Evolutionary conservation across 2,888 invertebrate species (phyloP).

Genomic region (Hypercompe scribonia): DNA sequence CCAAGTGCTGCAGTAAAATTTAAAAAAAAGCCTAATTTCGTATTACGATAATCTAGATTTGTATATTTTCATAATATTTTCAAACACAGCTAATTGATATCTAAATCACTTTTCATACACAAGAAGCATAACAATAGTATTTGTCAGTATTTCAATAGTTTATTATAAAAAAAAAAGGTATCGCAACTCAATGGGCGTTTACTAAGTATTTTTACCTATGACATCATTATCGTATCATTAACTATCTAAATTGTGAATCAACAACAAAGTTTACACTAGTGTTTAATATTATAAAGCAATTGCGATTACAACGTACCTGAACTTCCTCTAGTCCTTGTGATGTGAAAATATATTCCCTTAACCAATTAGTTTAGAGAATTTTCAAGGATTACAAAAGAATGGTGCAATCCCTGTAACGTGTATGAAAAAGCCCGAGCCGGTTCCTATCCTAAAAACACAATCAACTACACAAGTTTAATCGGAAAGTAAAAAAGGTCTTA

Average conservation of each 20-base stretch:
- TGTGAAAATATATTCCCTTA: background rate
- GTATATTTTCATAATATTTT: no score
- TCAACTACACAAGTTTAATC: background rate
- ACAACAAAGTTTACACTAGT: background rate
- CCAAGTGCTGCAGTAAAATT: no score
- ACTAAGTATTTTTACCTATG: background rate
- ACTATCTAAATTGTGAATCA: background rate
- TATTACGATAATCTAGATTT: no score
- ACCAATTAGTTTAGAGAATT: background rate
- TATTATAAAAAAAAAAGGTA: background rate
- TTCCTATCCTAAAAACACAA: background rate
- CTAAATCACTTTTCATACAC: no score
- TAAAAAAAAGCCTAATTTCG: no score
- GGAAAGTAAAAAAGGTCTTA: background rate
- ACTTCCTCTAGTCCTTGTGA: background rate
- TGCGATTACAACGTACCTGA: slow-evolving; percentile 5
- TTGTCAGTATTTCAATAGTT: no score
- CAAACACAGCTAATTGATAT: no score
- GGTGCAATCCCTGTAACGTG: background rate
- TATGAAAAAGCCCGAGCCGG: background rate
- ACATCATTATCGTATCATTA: background rate
- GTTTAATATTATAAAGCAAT: background rate
- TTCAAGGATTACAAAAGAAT: background rate
- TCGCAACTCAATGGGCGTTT: background rate
- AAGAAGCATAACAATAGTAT: no score